Evolutionary conservation across 1,140 invertebrate genomes (phyloP), one percentile per base, ranked within the genome.

Genomic region (Bombus pascuorum): DNA sequence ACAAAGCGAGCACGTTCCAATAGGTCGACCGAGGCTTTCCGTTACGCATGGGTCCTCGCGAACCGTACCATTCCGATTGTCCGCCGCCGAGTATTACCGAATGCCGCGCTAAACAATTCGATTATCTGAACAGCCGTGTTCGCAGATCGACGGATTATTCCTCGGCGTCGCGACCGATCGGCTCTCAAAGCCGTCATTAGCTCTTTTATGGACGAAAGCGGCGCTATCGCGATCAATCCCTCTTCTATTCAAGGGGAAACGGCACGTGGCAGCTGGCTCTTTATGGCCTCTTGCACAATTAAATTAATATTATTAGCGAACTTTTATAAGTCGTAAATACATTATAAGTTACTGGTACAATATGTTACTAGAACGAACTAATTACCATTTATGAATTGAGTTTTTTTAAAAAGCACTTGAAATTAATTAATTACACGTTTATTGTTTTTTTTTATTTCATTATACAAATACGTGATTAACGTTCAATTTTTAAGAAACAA

Each of bases 1-100:
- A 93, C 91, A 92, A 92, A 93, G 93, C 89, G 87, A 86, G 39
- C 83, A 89, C 88, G 90, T 90, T 90, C 89, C 87, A 88, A 91
- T 89, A 86, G 90, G 80, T 88, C 80, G 85, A 78, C 87, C 83
- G 76, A 87, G 85, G 87, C 85, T 91, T 91, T 91, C 90, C 89
- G 87, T 68, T 83, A 85, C 82, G 83, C 83, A 88, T 79, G 86
- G 72, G n/a, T 47, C 76, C 70, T 42, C 32, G 12, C 65, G 65
- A 81, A 28, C 74, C 73, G n/a, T 32, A 39, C 73, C 66, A 70
- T 42, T 44, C 10, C 65, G 85, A 86, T 80, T 78, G 86, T 70
- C 57, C 68, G 65, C 79, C 85, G 39, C 65, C 74, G 89, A 90
- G 89, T 83, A 89, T 83, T 72, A 68, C 68, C 85, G 79, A 90